A percentile compares a stretch with the other conserved stretches of the same genome.
Conservation (phyloP, 2,113 vertebrate species). For the Manacus vitellinus region DNA sequence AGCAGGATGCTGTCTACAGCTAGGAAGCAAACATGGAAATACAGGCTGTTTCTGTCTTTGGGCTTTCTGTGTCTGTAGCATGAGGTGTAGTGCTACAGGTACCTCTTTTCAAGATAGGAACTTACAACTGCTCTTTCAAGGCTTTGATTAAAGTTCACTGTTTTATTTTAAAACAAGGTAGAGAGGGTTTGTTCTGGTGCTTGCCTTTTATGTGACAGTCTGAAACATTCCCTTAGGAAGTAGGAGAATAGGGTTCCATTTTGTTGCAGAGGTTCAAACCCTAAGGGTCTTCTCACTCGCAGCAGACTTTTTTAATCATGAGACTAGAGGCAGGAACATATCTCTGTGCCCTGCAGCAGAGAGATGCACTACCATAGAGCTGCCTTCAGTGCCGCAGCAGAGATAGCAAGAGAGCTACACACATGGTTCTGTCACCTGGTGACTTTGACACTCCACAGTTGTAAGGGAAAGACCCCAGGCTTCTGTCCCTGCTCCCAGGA, state of each 20-base stretch:
- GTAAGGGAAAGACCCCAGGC: neutral
- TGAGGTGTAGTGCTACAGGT: neutral
- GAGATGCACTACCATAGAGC: neutral
- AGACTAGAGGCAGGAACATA: neutral
- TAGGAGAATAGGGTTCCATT: neutral
- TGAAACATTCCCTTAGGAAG: neutral
- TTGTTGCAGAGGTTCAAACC: neutral
- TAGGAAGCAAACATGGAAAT: neutral
- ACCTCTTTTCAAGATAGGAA: neutral
- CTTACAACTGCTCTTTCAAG: neutral
- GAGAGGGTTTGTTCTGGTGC: neutral
- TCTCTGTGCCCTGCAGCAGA: neutral
- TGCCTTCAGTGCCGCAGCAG: neutral
- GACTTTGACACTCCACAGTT: neutral
- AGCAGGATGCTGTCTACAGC: neutral
- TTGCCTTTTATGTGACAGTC: neutral
- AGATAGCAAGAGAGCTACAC: neutral
- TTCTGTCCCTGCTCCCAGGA: neutral
- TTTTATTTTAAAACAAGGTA: neutral
- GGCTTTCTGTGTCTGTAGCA: neutral
- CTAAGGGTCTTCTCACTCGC: neutral
- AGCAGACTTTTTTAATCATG: neutral
- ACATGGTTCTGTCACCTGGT: rapidly evolving
- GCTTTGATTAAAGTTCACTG: neutral
- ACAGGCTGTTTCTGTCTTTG: neutral